Conservation (phyloP, 2,113 vertebrate genomes). For the Nibea coibor region DNA sequence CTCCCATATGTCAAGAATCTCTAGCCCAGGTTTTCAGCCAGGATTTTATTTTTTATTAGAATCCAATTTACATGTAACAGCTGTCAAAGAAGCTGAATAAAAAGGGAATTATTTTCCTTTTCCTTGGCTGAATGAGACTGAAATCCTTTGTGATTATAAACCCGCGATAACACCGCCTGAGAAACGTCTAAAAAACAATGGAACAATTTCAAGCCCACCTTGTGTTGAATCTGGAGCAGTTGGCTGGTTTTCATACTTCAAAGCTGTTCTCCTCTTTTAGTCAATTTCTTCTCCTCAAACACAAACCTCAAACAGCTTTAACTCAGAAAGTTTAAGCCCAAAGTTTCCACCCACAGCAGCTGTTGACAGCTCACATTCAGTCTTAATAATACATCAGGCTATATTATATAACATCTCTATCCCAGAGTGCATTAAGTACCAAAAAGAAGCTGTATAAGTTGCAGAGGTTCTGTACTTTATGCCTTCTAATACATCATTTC, state of each 20-base stretch:
- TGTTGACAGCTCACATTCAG: neutral
- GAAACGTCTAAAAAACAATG: constrained; percentile 25
- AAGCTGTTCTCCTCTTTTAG: neutral
- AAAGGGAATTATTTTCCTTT: constrained; percentile 9
- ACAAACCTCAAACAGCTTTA: constrained; percentile 8
- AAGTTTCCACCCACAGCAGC: neutral
- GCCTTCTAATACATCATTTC: neutral
- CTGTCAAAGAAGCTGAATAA: constrained; percentile 22
- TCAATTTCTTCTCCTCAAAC: neutral
- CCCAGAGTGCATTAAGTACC: neutral
- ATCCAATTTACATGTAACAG: neutral
- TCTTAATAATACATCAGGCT: neutral
- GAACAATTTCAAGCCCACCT: constrained; percentile 17
- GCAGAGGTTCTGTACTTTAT: neutral
- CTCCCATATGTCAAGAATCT: neutral
- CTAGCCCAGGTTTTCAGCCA: neutral
- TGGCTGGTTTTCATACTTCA: constrained; percentile 27
- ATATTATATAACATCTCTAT: neutral
- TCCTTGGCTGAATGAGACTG: constrained; percentile 7
- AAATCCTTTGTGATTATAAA: constrained; percentile 25
- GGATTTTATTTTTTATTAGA: neutral
- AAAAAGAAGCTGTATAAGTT: constrained; percentile 12
- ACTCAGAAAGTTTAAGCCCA: neutral
- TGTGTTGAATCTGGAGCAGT: constrained; percentile 23
- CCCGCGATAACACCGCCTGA: constrained; percentile 15